Evolutionary conservation across 64 coral and sea anemone species (phyloP), one percentile per base, ranked within the genome.

Genomic region (Porites lutea): DNA sequence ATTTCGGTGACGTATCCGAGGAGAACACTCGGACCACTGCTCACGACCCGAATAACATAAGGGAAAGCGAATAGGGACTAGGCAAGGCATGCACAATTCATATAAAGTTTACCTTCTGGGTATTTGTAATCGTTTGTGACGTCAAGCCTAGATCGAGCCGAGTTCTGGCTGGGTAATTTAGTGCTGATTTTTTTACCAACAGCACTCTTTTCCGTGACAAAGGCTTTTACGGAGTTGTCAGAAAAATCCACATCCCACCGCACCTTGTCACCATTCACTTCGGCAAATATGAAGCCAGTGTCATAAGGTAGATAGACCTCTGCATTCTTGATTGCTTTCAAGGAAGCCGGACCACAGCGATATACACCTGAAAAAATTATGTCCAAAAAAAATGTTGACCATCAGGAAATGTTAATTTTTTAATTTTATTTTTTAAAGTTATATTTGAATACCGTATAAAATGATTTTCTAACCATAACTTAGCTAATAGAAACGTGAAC

Each of bases 341-440:
- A 82, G 8, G 95, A 91, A 51, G 84, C 87, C 3, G 95, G 95
- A 53, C 95, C 95, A 75, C 95, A 96, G n/a, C 79, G 72, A 58
- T 65, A 89, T 4, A 96, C 87, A 49, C 95, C 95, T 96, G 59
- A 43, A 13, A 71, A 4, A 44, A 47, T 10, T 15, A 15, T 15
- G 8, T 37, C 27, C 27, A 37, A 37, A 37, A 37, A 37, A 37
- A 37, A 37, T 37, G 27, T 37, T 37, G 27, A 37, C 27, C 27
- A 37, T 1, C 27, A 37, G 27, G 27, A 37, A 37, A 37, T 37
- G 27, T 37, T 37, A 37, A 37, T 37, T 37, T 37, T 37, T 37
- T 37, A 0, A 37, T 37, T 37, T 37, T 37, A 37, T 37, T 37
- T 37, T 37, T 37, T 37, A 37, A 37, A 37, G 27, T 37, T 37